These are phyloP conservation scores for Coranthus polyacanthus DNA, from an alignment of 2,797 vertebrate genomes.

Conservation along the genomic window DNA sequence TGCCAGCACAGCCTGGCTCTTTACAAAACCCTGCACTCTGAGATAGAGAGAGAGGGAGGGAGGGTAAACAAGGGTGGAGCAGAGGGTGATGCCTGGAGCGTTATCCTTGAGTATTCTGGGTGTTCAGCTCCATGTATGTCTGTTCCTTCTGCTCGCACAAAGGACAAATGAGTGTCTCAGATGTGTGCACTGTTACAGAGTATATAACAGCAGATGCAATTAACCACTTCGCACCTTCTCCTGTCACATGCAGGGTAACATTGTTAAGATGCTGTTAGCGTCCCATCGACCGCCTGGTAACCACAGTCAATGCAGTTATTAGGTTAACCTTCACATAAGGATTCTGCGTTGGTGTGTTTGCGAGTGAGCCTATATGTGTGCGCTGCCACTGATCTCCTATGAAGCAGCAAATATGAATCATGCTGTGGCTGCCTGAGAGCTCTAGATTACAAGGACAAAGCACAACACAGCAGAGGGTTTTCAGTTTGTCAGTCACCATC, in stretches of 20 bases:
- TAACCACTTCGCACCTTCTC: constrained; percentile 42
- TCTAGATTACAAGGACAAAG: constrained; percentile 29
- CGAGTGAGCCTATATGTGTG: background rate
- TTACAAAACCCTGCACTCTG: constrained; percentile 44
- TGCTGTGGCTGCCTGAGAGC: constrained; percentile 11
- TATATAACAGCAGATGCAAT: constrained; percentile 36
- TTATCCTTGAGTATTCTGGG: constrained; percentile 18
- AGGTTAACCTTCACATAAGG: constrained; percentile 53
- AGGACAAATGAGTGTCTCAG: constrained; percentile 3
- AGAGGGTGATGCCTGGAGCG: constrained; percentile 17
- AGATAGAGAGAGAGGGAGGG: constrained; percentile 12
- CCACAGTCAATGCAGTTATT: constrained; percentile 53
- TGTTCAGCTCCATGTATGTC: constrained; percentile 13
- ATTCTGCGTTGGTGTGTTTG: constrained; percentile 2
- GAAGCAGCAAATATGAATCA: constrained; percentile 7
- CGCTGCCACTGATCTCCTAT: constrained; percentile 21
- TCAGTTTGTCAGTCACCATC: background rate
- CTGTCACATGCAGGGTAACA: constrained; percentile 46
- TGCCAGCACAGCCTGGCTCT: constrained; percentile 52
- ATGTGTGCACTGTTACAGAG: constrained; percentile 10
- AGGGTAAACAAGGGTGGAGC: constrained; percentile 38
- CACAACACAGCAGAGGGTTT: constrained; percentile 15
- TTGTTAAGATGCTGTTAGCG: constrained; percentile 58
- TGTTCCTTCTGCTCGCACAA: constrained; percentile 3
- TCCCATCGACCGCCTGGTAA: constrained; percentile 42